Evolutionary conservation across 2,797 vertebrate genomes (phyloP).

Genomic region (Orestias chungarensis): DNA sequence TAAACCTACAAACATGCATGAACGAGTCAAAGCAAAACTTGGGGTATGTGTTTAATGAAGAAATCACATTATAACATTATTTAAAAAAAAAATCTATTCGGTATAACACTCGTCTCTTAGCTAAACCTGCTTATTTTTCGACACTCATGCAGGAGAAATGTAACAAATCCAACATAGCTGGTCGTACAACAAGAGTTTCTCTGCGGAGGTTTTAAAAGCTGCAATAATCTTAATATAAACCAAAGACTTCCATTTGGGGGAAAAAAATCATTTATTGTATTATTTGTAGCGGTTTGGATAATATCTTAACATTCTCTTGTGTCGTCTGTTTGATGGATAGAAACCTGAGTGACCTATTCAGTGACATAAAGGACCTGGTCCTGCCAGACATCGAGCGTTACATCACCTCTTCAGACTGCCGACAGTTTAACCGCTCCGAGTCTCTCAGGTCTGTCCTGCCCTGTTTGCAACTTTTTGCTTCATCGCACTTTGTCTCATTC

Average conservation of each 20-base stretch:
- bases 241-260: background rate
- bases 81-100: too few species aligned
- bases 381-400: conserved; percentile 88
- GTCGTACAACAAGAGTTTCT: background rate
- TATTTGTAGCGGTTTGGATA: background rate
- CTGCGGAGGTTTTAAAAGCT: background rate
- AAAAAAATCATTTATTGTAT: background rate
- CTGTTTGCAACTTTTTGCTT: background rate
- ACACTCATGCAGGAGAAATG: too few species aligned
- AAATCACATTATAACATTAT: too few species aligned
- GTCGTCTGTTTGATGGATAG: conserved; percentile 54
- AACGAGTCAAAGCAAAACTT: too few species aligned
- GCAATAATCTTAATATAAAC: background rate
- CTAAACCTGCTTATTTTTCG: too few species aligned
- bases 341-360: conserved; percentile 83
- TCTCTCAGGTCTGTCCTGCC: conserved; percentile 82
- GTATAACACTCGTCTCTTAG: too few species aligned
- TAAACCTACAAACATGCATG: too few species aligned
- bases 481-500: background rate
- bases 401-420: conserved; percentile 87
- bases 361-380: conserved; percentile 84
- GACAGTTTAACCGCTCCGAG: conserved; percentile 91
- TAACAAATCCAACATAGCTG: background rate
- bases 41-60: too few species aligned
- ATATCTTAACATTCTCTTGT: background rate